Conservation (phyloP, 1,140 invertebrate species). For the Drosophila ananassae region DNA sequence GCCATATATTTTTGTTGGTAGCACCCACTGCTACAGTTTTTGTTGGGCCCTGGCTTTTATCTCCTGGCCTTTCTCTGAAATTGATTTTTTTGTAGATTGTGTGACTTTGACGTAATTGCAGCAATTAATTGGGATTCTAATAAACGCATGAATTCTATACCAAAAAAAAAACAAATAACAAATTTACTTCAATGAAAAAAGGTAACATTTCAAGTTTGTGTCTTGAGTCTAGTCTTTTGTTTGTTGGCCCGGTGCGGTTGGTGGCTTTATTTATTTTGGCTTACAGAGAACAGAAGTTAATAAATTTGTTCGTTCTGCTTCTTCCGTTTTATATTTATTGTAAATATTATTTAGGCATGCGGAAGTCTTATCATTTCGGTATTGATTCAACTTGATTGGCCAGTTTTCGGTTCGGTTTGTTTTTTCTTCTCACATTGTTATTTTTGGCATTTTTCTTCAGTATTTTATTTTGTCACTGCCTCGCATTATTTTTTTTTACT, state of each 20-base stretch:
- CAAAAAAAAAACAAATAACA: constrained; percentile 6
- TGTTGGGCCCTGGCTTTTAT: constrained; percentile 32
- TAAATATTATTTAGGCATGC: constrained; percentile 77
- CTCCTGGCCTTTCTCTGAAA: constrained; percentile 66
- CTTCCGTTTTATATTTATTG: constrained; percentile 54
- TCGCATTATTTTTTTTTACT: constrained; percentile 41
- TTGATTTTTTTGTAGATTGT: constrained; percentile 32
- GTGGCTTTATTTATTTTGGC: constrained; percentile 19
- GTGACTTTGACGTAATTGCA: constrained; percentile 64
- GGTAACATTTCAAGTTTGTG: constrained; percentile 61
- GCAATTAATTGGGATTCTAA: constrained; percentile 69
- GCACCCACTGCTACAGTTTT: constrained; percentile 35
- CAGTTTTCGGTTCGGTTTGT: constrained; percentile 48
- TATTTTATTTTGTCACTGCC: constrained; percentile 14
- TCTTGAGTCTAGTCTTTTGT: constrained; percentile 66
- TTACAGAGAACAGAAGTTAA: constrained; percentile 49
- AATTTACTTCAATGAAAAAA: constrained; percentile 19
- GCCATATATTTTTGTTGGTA: constrained; percentile 49
- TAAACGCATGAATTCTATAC: constrained; percentile 19
- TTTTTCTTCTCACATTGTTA: background rate
- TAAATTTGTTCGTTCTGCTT: constrained; percentile 39
- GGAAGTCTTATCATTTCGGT: constrained; percentile 74
- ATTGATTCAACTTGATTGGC: constrained; percentile 60
- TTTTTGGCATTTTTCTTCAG: constrained; percentile 4
- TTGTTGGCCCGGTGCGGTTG: constrained; percentile 26